Conservation (phyloP, 2,113 vertebrate species). For the Choloepus hoffmanni region DNA sequence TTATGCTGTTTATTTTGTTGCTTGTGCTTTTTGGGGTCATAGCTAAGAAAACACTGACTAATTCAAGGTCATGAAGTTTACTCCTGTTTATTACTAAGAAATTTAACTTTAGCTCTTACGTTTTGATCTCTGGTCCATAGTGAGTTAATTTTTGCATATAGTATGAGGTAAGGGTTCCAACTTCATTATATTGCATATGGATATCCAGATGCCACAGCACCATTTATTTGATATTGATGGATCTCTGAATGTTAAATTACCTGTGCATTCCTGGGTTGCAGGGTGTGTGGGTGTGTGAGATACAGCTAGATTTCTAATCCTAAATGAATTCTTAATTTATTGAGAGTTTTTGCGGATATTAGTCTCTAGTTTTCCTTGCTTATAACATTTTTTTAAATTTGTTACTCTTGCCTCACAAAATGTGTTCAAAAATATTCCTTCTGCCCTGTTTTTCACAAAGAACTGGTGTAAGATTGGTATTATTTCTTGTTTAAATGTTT, state of each 20-base stretch:
- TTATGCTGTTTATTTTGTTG: neutral
- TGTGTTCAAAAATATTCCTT: neutral
- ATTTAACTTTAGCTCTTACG: too few relatives aligned
- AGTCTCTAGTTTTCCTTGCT: neutral
- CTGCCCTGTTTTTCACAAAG: neutral
- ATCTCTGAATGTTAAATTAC: too few relatives aligned
- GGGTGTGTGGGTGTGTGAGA: neutral
- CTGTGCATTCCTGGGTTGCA: neutral
- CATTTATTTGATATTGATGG: too few relatives aligned
- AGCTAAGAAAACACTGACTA: neutral
- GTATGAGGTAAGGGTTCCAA: too few relatives aligned
- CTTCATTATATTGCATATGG: too few relatives aligned
- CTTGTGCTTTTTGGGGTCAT: neutral
- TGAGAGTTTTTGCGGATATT: neutral
- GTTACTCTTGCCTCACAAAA: neutral
- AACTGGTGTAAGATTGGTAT: neutral
- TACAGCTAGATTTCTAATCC: neutral
- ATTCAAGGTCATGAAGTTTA: neutral
- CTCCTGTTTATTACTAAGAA: neutral
- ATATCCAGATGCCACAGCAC: too few relatives aligned
- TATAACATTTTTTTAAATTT: neutral
- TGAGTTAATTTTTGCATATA: too few relatives aligned
- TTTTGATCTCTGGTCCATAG: too few relatives aligned
- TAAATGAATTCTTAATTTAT: conserved; percentile 3
- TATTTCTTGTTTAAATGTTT: neutral